A percentile compares a stretch with the other conserved stretches of the same genome.
Conservation (phyloP, 2,888 invertebrate species). For the Sarcophaga subvicina region DNA sequence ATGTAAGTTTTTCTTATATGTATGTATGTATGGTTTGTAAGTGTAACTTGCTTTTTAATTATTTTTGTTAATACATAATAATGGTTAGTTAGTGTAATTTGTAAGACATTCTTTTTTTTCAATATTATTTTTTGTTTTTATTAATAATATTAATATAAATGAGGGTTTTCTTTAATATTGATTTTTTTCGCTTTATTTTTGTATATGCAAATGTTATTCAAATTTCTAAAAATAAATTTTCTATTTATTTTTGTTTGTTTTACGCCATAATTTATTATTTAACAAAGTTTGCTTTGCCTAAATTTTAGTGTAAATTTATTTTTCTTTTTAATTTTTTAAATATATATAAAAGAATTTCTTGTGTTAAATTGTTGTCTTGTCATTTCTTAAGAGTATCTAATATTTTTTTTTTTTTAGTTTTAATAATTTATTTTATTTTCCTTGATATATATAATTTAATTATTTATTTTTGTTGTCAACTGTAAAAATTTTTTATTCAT, state of each 20-base stretch:
- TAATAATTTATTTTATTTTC: constrained; percentile 60
- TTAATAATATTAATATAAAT: constrained; percentile 43
- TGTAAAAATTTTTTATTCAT: constrained; percentile 65
- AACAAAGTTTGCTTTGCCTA: constrained; percentile 40
- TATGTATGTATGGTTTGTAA: constrained; percentile 51
- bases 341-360: background rate
- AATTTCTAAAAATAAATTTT: constrained; percentile 64
- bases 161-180: constrained; percentile 24
- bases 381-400: constrained; percentile 44
- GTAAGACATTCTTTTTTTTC: constrained; percentile 3
- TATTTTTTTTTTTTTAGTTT: constrained; percentile 50
- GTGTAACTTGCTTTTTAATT: constrained; percentile 47
- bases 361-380: constrained; percentile 63
- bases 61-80: constrained; percentile 51
- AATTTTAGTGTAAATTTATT: constrained; percentile 37
- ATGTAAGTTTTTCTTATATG: constrained; percentile 51
- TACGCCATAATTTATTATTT: constrained; percentile 33
- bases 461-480: constrained; percentile 61
- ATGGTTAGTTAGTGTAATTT: constrained; percentile 36
- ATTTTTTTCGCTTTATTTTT: constrained; percentile 24
- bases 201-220: constrained; percentile 64
- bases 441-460: constrained; percentile 54
- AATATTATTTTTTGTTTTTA: constrained; percentile 22
- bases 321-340: background rate
- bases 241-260: constrained; percentile 35